Evolutionary conservation across 2,888 invertebrate species (phyloP).

Genomic region (Sarcophaga carnaria): DNA sequence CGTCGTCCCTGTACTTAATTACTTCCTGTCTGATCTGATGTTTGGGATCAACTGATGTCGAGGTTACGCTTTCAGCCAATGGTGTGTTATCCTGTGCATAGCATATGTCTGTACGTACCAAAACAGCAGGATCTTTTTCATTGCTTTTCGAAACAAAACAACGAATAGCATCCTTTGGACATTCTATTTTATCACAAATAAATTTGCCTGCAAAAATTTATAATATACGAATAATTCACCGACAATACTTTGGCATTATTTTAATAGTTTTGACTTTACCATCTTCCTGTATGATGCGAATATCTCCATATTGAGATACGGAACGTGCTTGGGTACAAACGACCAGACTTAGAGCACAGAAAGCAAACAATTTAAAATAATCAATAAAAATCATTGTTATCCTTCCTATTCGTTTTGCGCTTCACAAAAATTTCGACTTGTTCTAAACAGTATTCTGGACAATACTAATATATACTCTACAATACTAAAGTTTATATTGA

Average conservation of each 20-base stretch:
- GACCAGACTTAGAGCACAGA: not conserved
- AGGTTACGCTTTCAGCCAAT: not conserved
- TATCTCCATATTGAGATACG: conserved; percentile 36
- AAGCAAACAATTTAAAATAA: not conserved
- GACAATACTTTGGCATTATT: conserved; percentile 6
- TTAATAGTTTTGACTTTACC: conserved; percentile 21
- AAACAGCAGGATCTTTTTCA: conserved; percentile 10
- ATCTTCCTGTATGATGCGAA: not conserved
- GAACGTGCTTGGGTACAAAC: conserved; percentile 7
- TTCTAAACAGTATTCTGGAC: conserved; percentile 17
- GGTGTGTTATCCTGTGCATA: conserved; percentile 17
- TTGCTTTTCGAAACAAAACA: conserved; percentile 52
- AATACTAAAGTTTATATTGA: conserved; percentile 10
- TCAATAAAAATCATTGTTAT: conserved; percentile 19
- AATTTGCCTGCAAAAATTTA: conserved; percentile 51
- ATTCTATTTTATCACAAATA: conserved; percentile 59
- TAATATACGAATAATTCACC: not conserved
- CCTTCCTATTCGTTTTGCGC: not conserved
- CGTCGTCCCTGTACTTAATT: not conserved
- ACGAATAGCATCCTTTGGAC: conserved; percentile 45
- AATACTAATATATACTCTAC: conserved; percentile 4
- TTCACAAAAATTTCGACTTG: not conserved
- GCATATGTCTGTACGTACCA: conserved; percentile 54
- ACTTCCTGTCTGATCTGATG: not conserved
- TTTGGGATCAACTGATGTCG: conserved; percentile 9